Conservation (phyloP, 2,888 invertebrate genomes). For the Cheilosia vernalis region DNA sequence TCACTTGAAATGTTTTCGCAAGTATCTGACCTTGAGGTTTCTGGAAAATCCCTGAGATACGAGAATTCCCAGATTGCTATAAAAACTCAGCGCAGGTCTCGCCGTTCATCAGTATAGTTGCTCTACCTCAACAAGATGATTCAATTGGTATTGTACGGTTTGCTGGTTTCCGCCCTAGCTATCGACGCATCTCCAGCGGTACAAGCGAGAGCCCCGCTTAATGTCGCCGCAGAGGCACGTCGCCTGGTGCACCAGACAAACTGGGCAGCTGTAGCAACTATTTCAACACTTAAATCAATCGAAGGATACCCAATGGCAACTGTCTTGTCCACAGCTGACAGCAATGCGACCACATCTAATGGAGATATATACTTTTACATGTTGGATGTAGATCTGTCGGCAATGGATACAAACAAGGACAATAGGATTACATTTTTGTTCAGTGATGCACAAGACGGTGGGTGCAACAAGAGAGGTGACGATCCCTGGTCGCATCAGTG, state of each 20-base stretch:
- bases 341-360: conserved; percentile 29
- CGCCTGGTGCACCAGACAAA: conserved; percentile 58
- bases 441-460: conserved; percentile 61
- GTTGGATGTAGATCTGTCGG: conserved; percentile 30
- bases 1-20: neutral
- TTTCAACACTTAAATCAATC: conserved; percentile 6
- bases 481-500: conserved; percentile 62
- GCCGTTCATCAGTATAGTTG: conserved; percentile 35
- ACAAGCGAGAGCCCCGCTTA: neutral
- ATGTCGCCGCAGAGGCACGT: conserved; percentile 51
- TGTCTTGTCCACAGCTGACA: conserved; percentile 53
- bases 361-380: conserved; percentile 58
- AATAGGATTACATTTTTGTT: conserved; percentile 60
- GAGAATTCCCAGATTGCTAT: conserved; percentile 19
- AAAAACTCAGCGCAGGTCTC: conserved; percentile 14
- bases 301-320: conserved; percentile 53
- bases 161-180: conserved; percentile 30
- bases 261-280: conserved; percentile 63
- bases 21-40: neutral
- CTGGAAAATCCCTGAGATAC: neutral
- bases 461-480: conserved; percentile 25
- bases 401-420: conserved; percentile 36
- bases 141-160: conserved; percentile 33
- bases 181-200: conserved; percentile 13
- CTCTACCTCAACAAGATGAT: conserved; percentile 52